Percentiles rank a stretch among this genome's conserved stretches.
Evolutionary conservation across 2,797 vertebrate genomes (phyloP).

Genomic region (Tenualosa ilisha): DNA sequence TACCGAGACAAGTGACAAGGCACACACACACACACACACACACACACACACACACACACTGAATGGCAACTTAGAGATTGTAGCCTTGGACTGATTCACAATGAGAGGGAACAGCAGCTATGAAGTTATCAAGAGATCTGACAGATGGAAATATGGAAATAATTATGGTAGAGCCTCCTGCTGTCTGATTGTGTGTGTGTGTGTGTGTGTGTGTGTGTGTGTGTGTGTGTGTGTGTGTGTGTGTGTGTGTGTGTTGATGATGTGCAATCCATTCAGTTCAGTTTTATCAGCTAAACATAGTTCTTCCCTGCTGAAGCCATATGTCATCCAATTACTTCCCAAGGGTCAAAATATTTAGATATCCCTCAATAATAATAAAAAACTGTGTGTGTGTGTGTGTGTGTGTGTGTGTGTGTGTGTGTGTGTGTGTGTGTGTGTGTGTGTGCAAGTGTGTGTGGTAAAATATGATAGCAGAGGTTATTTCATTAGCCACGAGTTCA

Average conservation of each 20-base stretch:
- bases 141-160: neutral
- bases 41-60: slow-evolving; percentile 14
- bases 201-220: neutral
- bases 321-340: slow-evolving; percentile 45
- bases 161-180: neutral
- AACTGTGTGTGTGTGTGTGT: slow-evolving; percentile 24
- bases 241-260: neutral
- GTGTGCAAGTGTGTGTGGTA: slow-evolving; percentile 29
- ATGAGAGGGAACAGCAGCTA: neutral
- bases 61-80: neutral
- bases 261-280: neutral
- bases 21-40: slow-evolving; percentile 10
- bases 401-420: slow-evolving; percentile 28
- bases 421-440: slow-evolving; percentile 19
- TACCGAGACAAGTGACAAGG: neutral
- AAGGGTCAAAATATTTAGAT: slow-evolving; percentile 48
- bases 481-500: slow-evolving; percentile 52
- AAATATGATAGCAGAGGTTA: slow-evolving; percentile 47
- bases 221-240: neutral
- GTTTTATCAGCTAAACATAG: neutral
- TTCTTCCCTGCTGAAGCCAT: slow-evolving; percentile 31
- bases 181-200: neutral
- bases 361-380: slow-evolving; percentile 41
- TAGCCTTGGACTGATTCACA: neutral
- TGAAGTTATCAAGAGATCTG: neutral